Conservation (phyloP, 2,888 invertebrate genomes). For the Scaptomyza polygonia region DNA sequence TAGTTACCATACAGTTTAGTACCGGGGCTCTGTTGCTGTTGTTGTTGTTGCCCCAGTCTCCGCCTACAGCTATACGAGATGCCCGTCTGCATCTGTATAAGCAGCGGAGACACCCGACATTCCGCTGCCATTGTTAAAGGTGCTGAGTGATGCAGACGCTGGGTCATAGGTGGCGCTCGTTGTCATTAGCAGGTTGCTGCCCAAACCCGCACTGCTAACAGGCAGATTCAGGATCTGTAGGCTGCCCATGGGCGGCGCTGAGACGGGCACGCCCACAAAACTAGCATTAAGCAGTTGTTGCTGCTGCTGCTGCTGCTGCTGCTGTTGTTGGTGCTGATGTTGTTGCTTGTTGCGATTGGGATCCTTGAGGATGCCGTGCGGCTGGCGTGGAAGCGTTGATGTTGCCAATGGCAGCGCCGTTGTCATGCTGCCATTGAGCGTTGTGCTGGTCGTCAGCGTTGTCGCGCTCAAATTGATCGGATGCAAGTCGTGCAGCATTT, state of each 20-base stretch:
- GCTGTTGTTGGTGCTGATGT: constrained; percentile 85
- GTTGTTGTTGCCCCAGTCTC: constrained; percentile 61
- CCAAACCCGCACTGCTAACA: constrained; percentile 84
- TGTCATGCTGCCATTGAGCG: constrained; percentile 82
- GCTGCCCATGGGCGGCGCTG: constrained; percentile 79
- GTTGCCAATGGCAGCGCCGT: constrained; percentile 67
- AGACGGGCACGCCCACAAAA: constrained; percentile 68
- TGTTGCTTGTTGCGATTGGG: constrained; percentile 87
- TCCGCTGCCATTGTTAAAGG: constrained; percentile 77
- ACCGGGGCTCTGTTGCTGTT: constrained; percentile 65
- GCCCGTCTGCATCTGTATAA: constrained; percentile 84
- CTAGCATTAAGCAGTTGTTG: constrained; percentile 84
- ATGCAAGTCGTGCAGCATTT: constrained; percentile 81
- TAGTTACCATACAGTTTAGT: constrained; percentile 53
- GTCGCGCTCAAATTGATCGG: constrained; percentile 82
- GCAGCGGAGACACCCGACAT: constrained; percentile 75
- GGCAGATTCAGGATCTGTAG: constrained; percentile 87
- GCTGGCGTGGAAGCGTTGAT: constrained; percentile 85
- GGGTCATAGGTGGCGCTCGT: constrained; percentile 82
- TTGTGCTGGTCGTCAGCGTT: constrained; percentile 82
- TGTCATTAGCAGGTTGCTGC: constrained; percentile 82
- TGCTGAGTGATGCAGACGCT: constrained; percentile 82
- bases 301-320: constrained; percentile 86
- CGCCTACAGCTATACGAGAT: constrained; percentile 84
- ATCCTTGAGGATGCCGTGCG: constrained; percentile 88